Percentiles rank a stretch among this genome's conserved stretches.
Evolutionary conservation across 2,113 vertebrate species (phyloP).

Genomic region (Neotragus pygmaeus): DNA sequence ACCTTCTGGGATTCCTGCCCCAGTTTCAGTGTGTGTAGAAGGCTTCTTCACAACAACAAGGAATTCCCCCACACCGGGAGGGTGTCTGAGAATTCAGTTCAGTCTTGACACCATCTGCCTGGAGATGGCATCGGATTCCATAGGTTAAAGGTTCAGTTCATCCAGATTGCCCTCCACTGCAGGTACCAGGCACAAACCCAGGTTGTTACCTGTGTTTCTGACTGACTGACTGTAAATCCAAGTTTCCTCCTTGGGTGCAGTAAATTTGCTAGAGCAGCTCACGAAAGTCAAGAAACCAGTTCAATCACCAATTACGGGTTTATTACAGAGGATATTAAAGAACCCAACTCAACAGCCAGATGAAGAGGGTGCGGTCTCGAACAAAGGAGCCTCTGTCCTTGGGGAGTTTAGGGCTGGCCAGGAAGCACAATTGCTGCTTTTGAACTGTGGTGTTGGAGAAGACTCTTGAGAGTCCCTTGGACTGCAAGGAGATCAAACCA

Average conservation of each 20-base stretch:
- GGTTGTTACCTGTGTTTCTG: background rate
- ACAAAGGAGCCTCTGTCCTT: background rate
- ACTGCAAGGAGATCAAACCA: background rate
- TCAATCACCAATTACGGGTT: background rate
- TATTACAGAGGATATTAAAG: background rate
- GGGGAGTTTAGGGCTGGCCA: background rate
- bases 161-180: background rate
- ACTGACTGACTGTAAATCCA: fast-evolving
- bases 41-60: background rate
- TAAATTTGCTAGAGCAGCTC: background rate
- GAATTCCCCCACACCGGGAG: background rate
- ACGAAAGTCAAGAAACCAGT: background rate
- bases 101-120: background rate
- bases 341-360: background rate
- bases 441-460: background rate
- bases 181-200: background rate
- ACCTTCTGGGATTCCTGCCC: background rate
- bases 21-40: background rate
- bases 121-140: background rate
- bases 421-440: background rate
- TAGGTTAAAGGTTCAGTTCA: background rate
- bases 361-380: background rate
- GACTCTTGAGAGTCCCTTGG: background rate
- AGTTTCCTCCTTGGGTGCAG: background rate
- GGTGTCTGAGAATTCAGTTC: background rate